Conservation (phyloP, 2,888 invertebrate genomes). For the Diarsia rubi region DNA sequence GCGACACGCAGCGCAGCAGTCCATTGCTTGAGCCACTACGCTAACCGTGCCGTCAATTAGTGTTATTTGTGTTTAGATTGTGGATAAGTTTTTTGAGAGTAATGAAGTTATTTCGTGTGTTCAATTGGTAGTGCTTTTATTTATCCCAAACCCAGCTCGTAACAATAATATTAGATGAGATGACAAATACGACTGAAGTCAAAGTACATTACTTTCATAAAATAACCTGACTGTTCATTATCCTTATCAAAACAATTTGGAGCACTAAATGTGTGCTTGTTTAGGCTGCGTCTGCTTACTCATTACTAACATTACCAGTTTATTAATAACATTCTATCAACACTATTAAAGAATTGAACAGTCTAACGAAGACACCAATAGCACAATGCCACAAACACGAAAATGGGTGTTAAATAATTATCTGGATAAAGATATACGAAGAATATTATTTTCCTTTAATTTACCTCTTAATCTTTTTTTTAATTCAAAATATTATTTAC, state of each 20-base stretch:
- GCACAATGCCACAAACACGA: background rate
- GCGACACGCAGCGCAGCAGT: too few species aligned
- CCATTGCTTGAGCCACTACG: too few species aligned
- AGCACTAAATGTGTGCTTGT: background rate
- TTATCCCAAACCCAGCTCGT: too few species aligned
- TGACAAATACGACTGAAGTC: too few species aligned
- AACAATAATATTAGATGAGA: too few species aligned
- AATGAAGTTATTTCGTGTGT: too few species aligned
- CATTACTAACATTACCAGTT: background rate
- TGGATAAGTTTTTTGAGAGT: too few species aligned
- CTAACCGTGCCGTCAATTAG: too few species aligned
- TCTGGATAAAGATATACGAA: constrained; percentile 1
- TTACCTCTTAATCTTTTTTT: constrained; percentile 7
- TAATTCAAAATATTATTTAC: constrained; percentile 30
- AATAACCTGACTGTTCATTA: too few species aligned
- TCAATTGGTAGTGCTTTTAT: too few species aligned
- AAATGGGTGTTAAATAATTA: background rate
- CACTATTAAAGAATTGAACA: background rate
- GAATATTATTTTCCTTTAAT: constrained; percentile 11
- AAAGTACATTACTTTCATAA: too few species aligned
- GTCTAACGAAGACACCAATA: background rate
- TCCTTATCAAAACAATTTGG: background rate
- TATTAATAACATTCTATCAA: background rate
- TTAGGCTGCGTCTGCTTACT: background rate
- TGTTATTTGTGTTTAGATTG: too few species aligned